Percentiles rank a stretch among this genome's conserved stretches.
Evolutionary conservation across 2,797 vertebrate species (phyloP).

Genomic region (Salmo trutta): DNA sequence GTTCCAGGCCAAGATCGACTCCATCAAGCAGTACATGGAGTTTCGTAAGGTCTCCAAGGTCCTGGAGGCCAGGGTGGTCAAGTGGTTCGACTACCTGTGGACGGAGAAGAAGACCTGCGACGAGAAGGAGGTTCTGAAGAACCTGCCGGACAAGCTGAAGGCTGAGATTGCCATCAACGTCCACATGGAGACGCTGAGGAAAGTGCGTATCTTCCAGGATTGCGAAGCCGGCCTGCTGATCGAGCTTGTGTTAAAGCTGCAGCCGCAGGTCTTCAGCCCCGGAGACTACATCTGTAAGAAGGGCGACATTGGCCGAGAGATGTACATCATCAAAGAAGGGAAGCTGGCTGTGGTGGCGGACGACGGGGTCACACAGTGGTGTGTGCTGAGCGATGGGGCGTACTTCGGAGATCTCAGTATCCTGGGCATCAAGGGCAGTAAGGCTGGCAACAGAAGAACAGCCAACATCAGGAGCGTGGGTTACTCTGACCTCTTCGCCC

Average conservation of each 20-base stretch:
- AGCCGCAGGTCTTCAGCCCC: slow-evolving; percentile 92
- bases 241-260: slow-evolving; percentile 92
- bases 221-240: slow-evolving; percentile 94
- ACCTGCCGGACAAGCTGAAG: slow-evolving; percentile 93
- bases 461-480: slow-evolving; percentile 96
- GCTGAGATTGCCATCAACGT: slow-evolving; percentile 97
- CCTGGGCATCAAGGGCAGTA: slow-evolving; percentile 95
- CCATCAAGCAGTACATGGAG: slow-evolving; percentile 96
- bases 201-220: slow-evolving; percentile 96
- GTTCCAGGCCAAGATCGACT: slow-evolving; percentile 94
- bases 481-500: slow-evolving; percentile 94
- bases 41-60: slow-evolving; percentile 96
- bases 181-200: slow-evolving; percentile 90
- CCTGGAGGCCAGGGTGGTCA: slow-evolving; percentile 88
- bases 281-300: slow-evolving; percentile 97
- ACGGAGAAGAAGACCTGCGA: slow-evolving; percentile 92
- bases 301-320: slow-evolving; percentile 94
- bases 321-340: slow-evolving; percentile 98
- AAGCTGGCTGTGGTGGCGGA: slow-evolving; percentile 93
- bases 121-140: slow-evolving; percentile 91
- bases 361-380: slow-evolving; percentile 93
- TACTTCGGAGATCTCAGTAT: slow-evolving; percentile 99
- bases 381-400: slow-evolving; percentile 91
- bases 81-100: slow-evolving; percentile 98
- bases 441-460: slow-evolving; percentile 93